Evolutionary conservation across 2,113 vertebrate species (phyloP), one percentile per base, ranked within the genome.

Genomic region (Phrynosoma platyrhinos): DNA sequence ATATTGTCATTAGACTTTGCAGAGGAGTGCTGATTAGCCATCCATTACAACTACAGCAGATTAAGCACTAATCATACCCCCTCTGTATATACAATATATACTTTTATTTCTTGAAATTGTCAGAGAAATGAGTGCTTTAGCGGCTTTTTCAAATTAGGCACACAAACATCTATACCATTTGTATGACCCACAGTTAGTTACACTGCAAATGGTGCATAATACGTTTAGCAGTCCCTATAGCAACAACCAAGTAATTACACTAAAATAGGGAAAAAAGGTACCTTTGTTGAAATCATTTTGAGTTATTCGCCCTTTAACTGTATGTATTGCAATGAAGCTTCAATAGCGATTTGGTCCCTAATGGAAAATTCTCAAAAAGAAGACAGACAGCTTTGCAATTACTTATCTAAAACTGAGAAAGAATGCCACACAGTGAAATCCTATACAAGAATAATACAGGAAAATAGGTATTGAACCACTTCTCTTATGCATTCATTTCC

Each of bases 211-310:
- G 0, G 82, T 88, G 64, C 88, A 91, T 81, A 78, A 91, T 87
- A 93, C 36, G 27, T 93, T 83, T 83, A 94, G 80, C 42, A 92
- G 86, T 93, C 91, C 87, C 87, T 91, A 88, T 82, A 91, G 87
- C 87, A 95, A 91, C 91, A 88, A 84, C 7, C 42, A 79, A 87
- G 62, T 90, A 93, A 95, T 92, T 93, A 86, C 75, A 94, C 95
- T 95, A 85, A 94, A 93, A 91, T 74, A 90, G 53, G 2, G 5
- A 75, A 91, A 84, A 89, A 94, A 84, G 2, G 4, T 93, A 40
- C 8, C 89, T 84, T 87, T 79, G n/a, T 75, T 91, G 83, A 94
- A 94, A 79, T 52, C 0, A 85, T 86, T 91, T 90, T 23, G 91
- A 94, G 80, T 87, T 62, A 91, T 88, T 18, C 18, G 82, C 58